These are phyloP conservation scores for Triplophysa rosa DNA, from an alignment of 2,113 vertebrate species.

Conservation along the genomic window DNA sequence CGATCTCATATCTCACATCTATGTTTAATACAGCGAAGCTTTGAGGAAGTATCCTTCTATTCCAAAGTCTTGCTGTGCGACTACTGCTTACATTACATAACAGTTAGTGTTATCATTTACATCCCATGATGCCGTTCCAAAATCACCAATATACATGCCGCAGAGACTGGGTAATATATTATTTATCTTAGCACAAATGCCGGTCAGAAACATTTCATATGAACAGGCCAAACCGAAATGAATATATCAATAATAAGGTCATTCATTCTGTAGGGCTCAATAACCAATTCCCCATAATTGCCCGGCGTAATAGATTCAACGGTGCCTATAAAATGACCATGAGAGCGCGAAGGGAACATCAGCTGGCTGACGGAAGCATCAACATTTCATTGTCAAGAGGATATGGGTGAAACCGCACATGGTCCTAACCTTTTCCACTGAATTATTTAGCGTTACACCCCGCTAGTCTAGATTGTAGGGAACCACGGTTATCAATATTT, in stretches of 20 bases:
- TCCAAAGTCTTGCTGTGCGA: too few relatives aligned
- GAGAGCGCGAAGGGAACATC: not conserved
- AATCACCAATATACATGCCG: not conserved
- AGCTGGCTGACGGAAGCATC: not conserved
- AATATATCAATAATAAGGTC: constrained; percentile 18
- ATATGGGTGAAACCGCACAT: constrained; percentile 43
- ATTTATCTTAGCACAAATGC: not conserved
- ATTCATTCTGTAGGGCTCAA: constrained; percentile 25
- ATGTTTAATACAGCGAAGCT: too few relatives aligned
- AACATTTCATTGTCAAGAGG: constrained; percentile 43
- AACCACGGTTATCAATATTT: constrained; percentile 64
- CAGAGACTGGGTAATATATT: not conserved
- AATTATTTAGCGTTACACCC: constrained; percentile 63
- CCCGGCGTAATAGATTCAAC: constrained; percentile 19
- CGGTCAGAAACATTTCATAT: constrained; percentile 5
- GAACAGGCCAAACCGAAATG: constrained; percentile 4
- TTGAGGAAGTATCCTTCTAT: too few relatives aligned
- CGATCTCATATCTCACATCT: too few relatives aligned
- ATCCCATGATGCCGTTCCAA: not conserved
- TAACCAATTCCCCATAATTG: constrained; percentile 15
- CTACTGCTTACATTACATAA: too few relatives aligned
- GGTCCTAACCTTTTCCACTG: constrained; percentile 49
- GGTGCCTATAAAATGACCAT: constrained; percentile 19
- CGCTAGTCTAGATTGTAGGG: constrained; percentile 44
- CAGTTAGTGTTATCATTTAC: not conserved